These are phyloP conservation scores for Pristionchus pacificus DNA, from an alignment of 1,140 invertebrate species.

Conservation along the genomic window DNA sequence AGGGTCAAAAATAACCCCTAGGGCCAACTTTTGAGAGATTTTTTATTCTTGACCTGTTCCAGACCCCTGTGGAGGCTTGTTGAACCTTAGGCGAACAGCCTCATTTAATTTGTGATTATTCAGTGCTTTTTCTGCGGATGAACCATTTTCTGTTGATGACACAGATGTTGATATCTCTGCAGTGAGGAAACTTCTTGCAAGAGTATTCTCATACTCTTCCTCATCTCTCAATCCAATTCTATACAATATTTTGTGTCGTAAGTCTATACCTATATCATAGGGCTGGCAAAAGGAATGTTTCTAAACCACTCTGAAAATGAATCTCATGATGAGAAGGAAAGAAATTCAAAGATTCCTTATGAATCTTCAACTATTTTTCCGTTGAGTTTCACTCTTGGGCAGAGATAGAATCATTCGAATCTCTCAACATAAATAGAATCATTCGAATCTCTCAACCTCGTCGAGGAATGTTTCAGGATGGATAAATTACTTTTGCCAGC, in stretches of 20 bases:
- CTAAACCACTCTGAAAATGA: background rate
- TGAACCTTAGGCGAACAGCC: no score
- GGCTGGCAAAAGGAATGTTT: background rate
- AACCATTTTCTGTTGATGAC: constrained; percentile 7
- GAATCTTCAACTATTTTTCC: background rate
- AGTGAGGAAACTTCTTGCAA: constrained; percentile 21
- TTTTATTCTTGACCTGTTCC: no score
- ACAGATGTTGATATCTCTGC: constrained; percentile 20
- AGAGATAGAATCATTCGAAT: background rate
- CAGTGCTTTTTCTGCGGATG: constrained; percentile 14
- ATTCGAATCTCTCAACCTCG: background rate
- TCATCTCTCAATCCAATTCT: constrained; percentile 27
- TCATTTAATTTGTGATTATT: background rate
- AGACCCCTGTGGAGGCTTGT: no score
- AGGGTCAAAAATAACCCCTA: no score
- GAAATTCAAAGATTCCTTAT: background rate
- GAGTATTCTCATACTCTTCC: constrained; percentile 26
- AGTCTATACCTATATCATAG: constrained; percentile 3
- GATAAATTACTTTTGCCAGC: background rate
- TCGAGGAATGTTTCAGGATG: background rate
- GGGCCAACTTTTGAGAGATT: no score
- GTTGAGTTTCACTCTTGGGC: background rate
- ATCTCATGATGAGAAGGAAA: background rate
- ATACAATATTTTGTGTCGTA: constrained; percentile 27
- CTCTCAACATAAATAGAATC: background rate